These are phyloP conservation scores for Ips nitidus DNA, from an alignment of 1,140 invertebrate species.

Conservation along the genomic window DNA sequence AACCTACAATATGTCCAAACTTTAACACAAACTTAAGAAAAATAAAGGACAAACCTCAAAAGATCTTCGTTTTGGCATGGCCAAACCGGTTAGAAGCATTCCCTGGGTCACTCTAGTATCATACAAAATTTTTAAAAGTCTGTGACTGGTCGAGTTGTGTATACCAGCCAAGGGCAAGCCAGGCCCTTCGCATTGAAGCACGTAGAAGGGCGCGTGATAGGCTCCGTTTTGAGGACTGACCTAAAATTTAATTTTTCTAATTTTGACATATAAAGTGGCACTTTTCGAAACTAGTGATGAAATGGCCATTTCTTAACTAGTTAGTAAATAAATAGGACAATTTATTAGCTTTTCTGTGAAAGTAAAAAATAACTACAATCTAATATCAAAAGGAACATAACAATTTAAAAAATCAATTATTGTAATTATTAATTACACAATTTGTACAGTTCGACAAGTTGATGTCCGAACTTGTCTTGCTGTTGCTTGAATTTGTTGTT, in stretches of 20 bases:
- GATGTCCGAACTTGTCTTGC: too few species aligned
- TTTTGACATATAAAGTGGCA: too few species aligned
- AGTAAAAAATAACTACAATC: too few species aligned
- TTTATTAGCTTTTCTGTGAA: too few species aligned
- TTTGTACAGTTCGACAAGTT: too few species aligned
- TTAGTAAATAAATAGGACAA: too few species aligned
- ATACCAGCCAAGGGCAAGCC: slow-evolving; percentile 76
- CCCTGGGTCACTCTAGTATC: slow-evolving; percentile 69
- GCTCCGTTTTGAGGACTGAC: slow-evolving; percentile 41
- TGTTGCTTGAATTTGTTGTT: too few species aligned
- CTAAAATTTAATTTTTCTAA: slow-evolving; percentile 9
- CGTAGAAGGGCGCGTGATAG: slow-evolving; percentile 66
- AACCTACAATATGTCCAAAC: slow-evolving; percentile 50
- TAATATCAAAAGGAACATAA: too few species aligned
- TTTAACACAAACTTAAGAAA: background rate
- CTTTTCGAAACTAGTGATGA: too few species aligned
- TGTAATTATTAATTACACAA: too few species aligned
- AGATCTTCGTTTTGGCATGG: slow-evolving; percentile 71
- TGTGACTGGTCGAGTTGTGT: slow-evolving; percentile 69
- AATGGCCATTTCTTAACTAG: too few species aligned
- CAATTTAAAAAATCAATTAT: too few species aligned
- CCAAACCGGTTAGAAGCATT: slow-evolving; percentile 66
- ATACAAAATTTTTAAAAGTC: slow-evolving; percentile 71
- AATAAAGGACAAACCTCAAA: slow-evolving; percentile 58
- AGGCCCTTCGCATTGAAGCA: slow-evolving; percentile 77